Conservation (phyloP, 2,113 vertebrate genomes). For the Perccottus glenii region DNA sequence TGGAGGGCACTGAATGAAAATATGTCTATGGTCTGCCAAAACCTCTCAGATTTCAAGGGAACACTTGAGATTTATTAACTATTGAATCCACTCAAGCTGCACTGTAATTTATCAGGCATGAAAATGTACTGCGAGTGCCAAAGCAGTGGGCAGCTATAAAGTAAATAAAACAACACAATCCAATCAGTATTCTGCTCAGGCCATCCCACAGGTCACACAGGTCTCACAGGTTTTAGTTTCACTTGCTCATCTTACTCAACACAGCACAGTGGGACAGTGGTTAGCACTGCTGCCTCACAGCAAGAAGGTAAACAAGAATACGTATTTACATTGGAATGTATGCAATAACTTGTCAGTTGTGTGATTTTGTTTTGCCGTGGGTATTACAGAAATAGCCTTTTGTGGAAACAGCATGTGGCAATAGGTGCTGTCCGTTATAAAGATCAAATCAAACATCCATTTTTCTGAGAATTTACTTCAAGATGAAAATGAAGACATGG, state of each 20-base stretch:
- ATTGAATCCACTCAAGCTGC: conserved; percentile 54
- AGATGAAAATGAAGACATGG: no score
- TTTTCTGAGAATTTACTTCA: no score
- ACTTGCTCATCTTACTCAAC: background rate
- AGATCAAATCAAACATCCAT: background rate
- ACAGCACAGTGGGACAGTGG: no score
- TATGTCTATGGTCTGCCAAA: conserved; percentile 50
- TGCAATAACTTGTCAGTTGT: no score
- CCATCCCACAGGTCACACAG: conserved; percentile 35
- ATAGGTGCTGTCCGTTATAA: background rate
- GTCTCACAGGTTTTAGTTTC: background rate
- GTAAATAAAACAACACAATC: conserved; percentile 60
- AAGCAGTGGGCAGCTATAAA: conserved; percentile 22
- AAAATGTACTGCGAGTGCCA: conserved; percentile 33
- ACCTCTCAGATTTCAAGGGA: conserved; percentile 45
- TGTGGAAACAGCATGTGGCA: no score
- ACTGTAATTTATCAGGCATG: conserved; percentile 54
- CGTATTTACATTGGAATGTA: no score
- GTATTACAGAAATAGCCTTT: no score
- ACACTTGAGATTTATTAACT: conserved; percentile 62
- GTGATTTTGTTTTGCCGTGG: no score
- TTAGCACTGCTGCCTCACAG: no score
- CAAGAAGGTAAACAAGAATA: no score
- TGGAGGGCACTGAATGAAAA: conserved; percentile 46
- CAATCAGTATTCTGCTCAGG: conserved; percentile 36